Conservation (phyloP, 2,113 vertebrate species). For the Zosterops borbonicus region DNA sequence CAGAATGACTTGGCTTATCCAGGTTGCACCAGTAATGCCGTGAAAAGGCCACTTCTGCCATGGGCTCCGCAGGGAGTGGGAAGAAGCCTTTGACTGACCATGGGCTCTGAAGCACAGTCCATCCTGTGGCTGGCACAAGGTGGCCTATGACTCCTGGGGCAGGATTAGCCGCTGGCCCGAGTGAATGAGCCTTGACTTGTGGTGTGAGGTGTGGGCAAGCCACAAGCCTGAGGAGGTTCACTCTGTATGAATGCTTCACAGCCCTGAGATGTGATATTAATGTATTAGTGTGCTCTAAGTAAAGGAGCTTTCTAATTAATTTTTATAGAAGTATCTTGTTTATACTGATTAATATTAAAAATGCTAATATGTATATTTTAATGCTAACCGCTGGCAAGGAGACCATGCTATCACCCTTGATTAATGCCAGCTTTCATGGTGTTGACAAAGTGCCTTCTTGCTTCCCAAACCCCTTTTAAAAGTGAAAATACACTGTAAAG, state of each 20-base stretch:
- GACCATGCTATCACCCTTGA: background rate
- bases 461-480: background rate
- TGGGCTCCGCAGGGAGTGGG: background rate
- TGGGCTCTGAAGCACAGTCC: background rate
- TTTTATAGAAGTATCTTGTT: background rate
- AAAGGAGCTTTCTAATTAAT: constrained; percentile 17
- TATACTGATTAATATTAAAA: constrained; percentile 35
- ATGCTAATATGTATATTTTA: constrained; percentile 35
- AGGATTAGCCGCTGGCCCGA: background rate
- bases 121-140: background rate
- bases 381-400: background rate
- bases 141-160: background rate
- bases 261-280: background rate
- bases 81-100: background rate
- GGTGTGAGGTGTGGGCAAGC: background rate
- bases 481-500: background rate
- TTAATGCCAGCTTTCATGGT: background rate
- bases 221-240: background rate
- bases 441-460: background rate
- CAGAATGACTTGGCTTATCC: background rate
- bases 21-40: background rate
- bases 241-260: fast-evolving
- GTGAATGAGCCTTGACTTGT: background rate
- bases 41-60: fast-evolving
- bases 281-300: background rate